Percentiles rank a stretch among this genome's conserved stretches.
Conservation (phyloP, 2,888 invertebrate genomes). For the Scaptomyza cyrtandrae region DNA sequence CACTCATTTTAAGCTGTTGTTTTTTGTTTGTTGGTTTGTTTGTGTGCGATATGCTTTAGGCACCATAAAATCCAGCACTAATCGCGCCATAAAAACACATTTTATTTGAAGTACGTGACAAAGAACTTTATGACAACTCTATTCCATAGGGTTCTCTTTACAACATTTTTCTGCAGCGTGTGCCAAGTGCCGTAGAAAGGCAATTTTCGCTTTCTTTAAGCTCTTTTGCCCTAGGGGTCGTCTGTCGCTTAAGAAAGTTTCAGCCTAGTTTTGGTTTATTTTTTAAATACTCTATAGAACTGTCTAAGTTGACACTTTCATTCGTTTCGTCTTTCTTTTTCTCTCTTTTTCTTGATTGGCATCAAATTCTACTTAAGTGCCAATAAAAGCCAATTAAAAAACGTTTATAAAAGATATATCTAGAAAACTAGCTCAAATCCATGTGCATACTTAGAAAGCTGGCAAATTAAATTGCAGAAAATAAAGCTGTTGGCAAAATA, state of each 20-base stretch:
- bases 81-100: slow-evolving; percentile 77
- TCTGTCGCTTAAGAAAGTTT: slow-evolving; percentile 49
- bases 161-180: slow-evolving; percentile 39
- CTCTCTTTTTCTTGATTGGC: slow-evolving; percentile 44
- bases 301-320: slow-evolving; percentile 58
- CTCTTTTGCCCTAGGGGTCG: slow-evolving; percentile 23
- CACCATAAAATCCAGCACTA: slow-evolving; percentile 64
- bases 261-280: slow-evolving; percentile 40
- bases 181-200: slow-evolving; percentile 42
- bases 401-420: slow-evolving; percentile 62
- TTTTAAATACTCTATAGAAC: slow-evolving; percentile 19
- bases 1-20: slow-evolving; percentile 23
- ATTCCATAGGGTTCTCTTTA: slow-evolving; percentile 33
- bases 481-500: slow-evolving; percentile 47
- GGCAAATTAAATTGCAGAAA: slow-evolving; percentile 60
- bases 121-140: slow-evolving; percentile 61
- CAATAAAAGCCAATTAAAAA: slow-evolving; percentile 74
- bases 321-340: slow-evolving; percentile 13
- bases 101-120: slow-evolving; percentile 74
- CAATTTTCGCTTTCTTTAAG: slow-evolving; percentile 69
- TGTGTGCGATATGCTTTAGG: slow-evolving; percentile 65
- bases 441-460: slow-evolving; percentile 64
- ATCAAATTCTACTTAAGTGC: slow-evolving; percentile 75
- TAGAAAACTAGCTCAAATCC: slow-evolving; percentile 70
- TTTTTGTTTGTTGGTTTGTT: slow-evolving; percentile 21